phyloP scores from a whole-genome alignment of 2,888 invertebrate species.

The Tenthredo distinguenda region DNA sequence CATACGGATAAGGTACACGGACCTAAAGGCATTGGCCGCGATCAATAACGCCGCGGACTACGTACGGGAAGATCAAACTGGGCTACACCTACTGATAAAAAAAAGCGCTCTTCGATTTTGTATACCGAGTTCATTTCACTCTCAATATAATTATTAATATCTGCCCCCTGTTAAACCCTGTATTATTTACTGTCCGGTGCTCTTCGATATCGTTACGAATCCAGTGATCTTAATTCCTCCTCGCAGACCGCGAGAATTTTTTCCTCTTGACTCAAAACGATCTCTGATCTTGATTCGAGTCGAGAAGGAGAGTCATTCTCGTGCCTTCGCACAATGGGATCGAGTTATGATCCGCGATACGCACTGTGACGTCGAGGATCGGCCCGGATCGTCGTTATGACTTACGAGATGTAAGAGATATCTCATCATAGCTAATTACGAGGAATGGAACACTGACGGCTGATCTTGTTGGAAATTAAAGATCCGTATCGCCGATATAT shows the following conservation, averaged over 20 bases:
- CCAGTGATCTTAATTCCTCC: background rate
- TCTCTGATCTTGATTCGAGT: background rate
- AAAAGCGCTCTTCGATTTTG: slow-evolving; percentile 8
- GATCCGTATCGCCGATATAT: slow-evolving; percentile 71
- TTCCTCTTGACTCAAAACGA: background rate
- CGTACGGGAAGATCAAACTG: slow-evolving; percentile 18
- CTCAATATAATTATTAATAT: slow-evolving; percentile 22
- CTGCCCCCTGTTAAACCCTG: background rate
- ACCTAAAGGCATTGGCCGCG: slow-evolving; percentile 59
- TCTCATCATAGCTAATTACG: slow-evolving; percentile 69
- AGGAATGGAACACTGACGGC: slow-evolving; percentile 50
- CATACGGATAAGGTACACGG: slow-evolving; percentile 59
- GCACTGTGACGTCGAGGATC: background rate
- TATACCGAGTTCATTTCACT: background rate
- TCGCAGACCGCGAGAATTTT: background rate
- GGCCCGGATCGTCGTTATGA: background rate
- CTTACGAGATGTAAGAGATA: slow-evolving; percentile 58
- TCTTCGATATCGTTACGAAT: background rate
- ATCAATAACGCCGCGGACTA: slow-evolving; percentile 61
- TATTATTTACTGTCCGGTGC: background rate
- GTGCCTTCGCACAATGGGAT: background rate
- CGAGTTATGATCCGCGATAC: background rate
- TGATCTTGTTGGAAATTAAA: slow-evolving; percentile 68
- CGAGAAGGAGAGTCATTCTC: background rate
- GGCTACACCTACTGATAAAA: slow-evolving; percentile 23